A percentile compares a stretch with the other conserved stretches of the same genome.
Evolutionary conservation across 2,888 invertebrate species (phyloP).

Genomic region (Drosophila fungiperda): DNA sequence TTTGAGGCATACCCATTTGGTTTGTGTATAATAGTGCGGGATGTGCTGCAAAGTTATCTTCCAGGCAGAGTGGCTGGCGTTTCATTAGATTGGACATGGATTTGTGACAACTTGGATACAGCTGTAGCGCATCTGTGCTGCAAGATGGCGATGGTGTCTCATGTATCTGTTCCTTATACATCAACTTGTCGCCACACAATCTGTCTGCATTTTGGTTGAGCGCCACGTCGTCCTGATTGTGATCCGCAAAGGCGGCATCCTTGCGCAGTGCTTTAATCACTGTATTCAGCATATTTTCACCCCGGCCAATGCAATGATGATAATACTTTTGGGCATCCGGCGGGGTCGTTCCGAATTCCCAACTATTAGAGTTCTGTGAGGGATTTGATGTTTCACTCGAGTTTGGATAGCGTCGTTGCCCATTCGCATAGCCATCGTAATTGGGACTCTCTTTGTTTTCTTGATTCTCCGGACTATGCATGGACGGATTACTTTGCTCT

Average conservation of each 20-base stretch:
- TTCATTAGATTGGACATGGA: conserved; percentile 59
- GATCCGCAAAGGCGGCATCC: conserved; percentile 63
- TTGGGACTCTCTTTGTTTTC: conserved; percentile 63
- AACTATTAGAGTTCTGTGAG: conserved; percentile 71
- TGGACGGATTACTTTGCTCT: conserved; percentile 47
- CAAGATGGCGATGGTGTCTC: conserved; percentile 42
- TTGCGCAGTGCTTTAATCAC: conserved; percentile 80
- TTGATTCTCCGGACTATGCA: conserved; percentile 42
- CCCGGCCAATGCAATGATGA: conserved; percentile 66
- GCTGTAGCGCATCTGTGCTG: conserved; percentile 36
- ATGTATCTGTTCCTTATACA: conserved; percentile 61
- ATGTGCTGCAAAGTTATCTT: conserved; percentile 46
- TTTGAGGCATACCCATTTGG: conserved; percentile 26
- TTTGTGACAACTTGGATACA: conserved; percentile 11
- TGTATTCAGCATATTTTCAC: conserved; percentile 76
- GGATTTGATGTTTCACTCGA: conserved; percentile 74
- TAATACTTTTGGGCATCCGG: conserved; percentile 63
- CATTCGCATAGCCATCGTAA: conserved; percentile 60
- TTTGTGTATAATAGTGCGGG: conserved; percentile 53
- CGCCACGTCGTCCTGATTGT: conserved; percentile 52
- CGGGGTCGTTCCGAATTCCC: conserved; percentile 65
- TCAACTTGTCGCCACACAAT: conserved; percentile 55
- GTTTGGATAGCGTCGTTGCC: conserved; percentile 65
- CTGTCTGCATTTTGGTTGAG: conserved; percentile 58
- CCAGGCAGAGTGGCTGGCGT: conserved; percentile 64